Conservation (phyloP, 2,797 vertebrate species). For the Catharus ustulatus region DNA sequence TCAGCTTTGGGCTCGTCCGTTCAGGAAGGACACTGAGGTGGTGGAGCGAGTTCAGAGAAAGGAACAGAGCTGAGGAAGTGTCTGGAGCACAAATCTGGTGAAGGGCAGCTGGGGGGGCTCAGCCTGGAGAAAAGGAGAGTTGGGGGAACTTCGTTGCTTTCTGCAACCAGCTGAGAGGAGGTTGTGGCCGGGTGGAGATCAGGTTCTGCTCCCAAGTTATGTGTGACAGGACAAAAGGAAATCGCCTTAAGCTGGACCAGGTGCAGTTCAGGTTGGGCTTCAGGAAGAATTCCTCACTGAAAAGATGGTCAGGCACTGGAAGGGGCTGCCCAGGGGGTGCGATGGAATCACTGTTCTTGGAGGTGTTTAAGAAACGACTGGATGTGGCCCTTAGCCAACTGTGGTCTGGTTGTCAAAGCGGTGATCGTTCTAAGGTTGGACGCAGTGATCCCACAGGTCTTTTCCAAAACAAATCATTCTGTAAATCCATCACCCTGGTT, state of each 20-base stretch:
- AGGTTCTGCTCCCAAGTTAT: neutral
- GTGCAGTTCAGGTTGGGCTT: neutral
- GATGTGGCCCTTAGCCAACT: rapidly evolving
- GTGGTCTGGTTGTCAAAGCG: neutral
- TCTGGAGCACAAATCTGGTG: neutral
- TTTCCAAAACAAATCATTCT: neutral
- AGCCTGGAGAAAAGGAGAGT: neutral
- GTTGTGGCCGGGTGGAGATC: neutral
- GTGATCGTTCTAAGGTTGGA: rapidly evolving
- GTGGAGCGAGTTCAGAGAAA: neutral
- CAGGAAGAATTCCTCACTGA: neutral
- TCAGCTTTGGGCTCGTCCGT: rapidly evolving
- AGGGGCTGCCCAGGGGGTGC: neutral
- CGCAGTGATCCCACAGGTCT: neutral
- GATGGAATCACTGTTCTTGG: neutral
- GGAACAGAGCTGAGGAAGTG: neutral
- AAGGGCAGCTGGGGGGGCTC: neutral
- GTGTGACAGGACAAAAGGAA: neutral
- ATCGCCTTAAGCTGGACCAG: neutral
- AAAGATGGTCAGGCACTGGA: neutral
- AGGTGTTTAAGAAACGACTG: neutral
- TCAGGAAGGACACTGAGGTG: neutral
- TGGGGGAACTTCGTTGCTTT: neutral
- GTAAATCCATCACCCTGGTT: rapidly evolving
- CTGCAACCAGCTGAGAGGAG: too few relatives aligned